phyloP scores from a whole-genome alignment of 1,140 invertebrate species.

The Drosophila setifemur region DNA sequence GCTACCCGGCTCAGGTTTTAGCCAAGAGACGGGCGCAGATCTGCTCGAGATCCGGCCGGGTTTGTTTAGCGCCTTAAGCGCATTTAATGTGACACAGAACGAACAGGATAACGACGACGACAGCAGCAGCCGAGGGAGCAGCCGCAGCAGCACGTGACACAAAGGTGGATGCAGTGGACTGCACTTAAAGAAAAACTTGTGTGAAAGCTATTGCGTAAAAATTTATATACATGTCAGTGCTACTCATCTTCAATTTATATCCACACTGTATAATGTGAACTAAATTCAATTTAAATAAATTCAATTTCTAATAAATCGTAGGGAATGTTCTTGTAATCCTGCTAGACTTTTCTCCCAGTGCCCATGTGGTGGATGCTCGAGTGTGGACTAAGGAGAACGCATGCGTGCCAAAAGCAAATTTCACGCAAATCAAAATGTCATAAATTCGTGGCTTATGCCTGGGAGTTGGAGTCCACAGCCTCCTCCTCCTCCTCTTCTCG shows the following conservation, averaged over 20 bases:
- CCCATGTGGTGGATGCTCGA: constrained; percentile 3
- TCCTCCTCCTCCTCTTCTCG: neutral
- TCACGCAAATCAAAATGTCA: constrained; percentile 83
- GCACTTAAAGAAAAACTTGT: neutral
- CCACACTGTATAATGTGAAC: too few species aligned
- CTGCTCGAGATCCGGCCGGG: constrained; percentile 32
- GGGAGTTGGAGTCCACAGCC: constrained; percentile 5
- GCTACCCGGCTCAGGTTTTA: neutral
- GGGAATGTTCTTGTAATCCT: too few species aligned
- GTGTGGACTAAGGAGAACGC: constrained; percentile 45
- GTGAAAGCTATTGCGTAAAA: too few species aligned
- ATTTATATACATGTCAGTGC: too few species aligned
- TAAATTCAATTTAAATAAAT: too few species aligned
- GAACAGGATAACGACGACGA: constrained; percentile 80
- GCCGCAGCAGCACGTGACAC: constrained; percentile 69
- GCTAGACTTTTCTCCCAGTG: constrained; percentile 7
- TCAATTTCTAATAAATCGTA: neutral
- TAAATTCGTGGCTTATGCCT: constrained; percentile 79
- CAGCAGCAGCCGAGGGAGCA: constrained; percentile 36
- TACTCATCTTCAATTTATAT: too few species aligned
- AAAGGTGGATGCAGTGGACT: constrained; percentile 31
- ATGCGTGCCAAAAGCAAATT: constrained; percentile 82
- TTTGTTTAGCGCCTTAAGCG: constrained; percentile 80
- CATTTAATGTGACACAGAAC: constrained; percentile 81
- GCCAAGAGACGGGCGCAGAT: neutral